Conservation (phyloP, 2,113 vertebrate genomes). For the Pelmatolapia mariae region DNA sequence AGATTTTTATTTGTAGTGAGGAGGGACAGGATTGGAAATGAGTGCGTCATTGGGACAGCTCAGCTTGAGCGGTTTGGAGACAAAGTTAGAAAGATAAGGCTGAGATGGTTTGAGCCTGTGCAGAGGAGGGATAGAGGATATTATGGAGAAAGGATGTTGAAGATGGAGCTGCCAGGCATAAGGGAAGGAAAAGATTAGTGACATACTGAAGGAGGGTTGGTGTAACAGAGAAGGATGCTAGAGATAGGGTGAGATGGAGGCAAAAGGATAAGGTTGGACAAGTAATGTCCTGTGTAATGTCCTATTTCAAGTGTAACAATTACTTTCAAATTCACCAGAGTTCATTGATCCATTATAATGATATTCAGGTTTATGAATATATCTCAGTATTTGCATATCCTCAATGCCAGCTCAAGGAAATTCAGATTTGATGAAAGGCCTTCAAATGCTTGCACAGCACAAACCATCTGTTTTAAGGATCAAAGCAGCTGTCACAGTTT, state of each 20-base stretch:
- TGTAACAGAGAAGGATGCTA: not conserved
- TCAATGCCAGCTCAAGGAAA: not conserved
- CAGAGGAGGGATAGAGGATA: not conserved
- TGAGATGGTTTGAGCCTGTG: not conserved
- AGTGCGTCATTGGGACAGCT: not conserved
- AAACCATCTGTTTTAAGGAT: not conserved
- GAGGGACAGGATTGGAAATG: not conserved
- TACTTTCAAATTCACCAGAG: not conserved
- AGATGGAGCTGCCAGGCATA: not conserved
- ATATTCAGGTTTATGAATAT: not conserved
- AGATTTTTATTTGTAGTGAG: not conserved
- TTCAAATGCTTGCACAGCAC: not conserved
- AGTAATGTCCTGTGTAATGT: not conserved
- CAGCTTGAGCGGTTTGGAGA: not conserved
- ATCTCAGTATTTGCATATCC: not conserved
- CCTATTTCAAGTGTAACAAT: not conserved
- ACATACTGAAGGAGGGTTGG: not conserved
- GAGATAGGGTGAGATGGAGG: not conserved
- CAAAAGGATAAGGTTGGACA: not conserved
- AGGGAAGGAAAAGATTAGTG: not conserved
- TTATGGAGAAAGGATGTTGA: not conserved
- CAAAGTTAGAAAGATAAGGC: not conserved
- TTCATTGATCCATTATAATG: not conserved
- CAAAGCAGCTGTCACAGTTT: not conserved
- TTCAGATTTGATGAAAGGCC: not conserved